Base-by-base conservation (phyloP, 1,140 invertebrate genomes). In the Bombus pyrosoma region DNA sequence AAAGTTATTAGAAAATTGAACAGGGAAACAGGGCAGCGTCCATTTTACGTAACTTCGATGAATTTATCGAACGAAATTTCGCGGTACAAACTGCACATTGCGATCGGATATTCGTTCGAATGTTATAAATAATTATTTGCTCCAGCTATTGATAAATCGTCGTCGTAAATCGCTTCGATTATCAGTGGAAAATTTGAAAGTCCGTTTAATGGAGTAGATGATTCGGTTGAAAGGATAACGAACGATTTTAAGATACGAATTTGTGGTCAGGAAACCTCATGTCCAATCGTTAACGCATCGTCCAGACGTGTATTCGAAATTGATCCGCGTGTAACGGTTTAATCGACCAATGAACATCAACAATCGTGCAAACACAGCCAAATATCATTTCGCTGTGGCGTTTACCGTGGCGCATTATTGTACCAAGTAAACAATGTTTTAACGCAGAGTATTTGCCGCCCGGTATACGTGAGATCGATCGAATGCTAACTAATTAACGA, bases 401-500 rank as follows among this genome's bases (percentile, higher is more conserved):
- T 85, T 62, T 62, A 43, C 83, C 66, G 37, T 22, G 41, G 66
- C n/a, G 47, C 41, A 72, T 85, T 85, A 85, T 85, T 73, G 83
- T 72, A 25, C 68, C n/a, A 39, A 47, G 68, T 64, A 80, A 85
- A 85, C 77, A 85, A 80, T 80, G 83, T 80, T 85, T 85, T 85
- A 85, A 85, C 68, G 83, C 41, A 28, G 66, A 9, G 28, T 72
- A 77, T 85, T 85, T 72, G 75, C 64, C n/a, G 6, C 12, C 10
- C 8, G 64, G 13, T 32, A 34, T 57, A 71, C 66, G 66, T 0
- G 75, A 72, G 76, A 84, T 84, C 83, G 76, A 85, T 85, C 68
- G 83, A 84, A 71, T 15, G 66, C 39, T 72, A 80, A 85, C 66
- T 85, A 85, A 85, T 85, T 85, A 85, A 80, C 81, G 37, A 39